These are phyloP conservation scores for Tyto alba DNA, from an alignment of 2,113 vertebrate species.

Conservation along the genomic window DNA sequence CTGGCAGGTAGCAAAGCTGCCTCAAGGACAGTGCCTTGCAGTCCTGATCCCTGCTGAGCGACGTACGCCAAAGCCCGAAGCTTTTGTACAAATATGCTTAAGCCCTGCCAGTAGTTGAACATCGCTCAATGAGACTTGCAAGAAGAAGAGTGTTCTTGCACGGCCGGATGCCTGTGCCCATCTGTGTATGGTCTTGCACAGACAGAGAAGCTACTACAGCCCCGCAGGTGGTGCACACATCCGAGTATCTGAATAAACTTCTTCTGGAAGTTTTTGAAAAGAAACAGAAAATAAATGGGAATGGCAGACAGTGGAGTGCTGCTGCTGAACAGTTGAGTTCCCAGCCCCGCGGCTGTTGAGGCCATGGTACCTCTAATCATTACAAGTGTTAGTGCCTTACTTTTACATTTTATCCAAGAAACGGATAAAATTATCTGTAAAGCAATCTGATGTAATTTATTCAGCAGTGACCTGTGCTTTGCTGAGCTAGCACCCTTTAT, in stretches of 20 bases:
- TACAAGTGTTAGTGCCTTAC: background rate
- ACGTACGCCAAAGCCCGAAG: fast-evolving
- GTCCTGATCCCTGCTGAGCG: background rate
- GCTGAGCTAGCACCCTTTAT: background rate
- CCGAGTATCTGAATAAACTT: background rate
- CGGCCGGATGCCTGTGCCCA: fast-evolving
- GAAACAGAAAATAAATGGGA: background rate
- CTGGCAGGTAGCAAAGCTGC: background rate
- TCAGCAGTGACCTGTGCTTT: background rate
- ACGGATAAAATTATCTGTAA: background rate
- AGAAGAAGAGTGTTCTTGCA: too few relatives aligned
- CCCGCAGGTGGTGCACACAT: fast-evolving
- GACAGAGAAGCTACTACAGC: background rate
- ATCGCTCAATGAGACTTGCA: background rate
- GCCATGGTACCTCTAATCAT: background rate
- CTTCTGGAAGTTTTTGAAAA: background rate
- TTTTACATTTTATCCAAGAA: background rate
- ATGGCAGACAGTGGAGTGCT: background rate
- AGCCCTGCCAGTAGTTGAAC: background rate
- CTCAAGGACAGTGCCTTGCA: too few relatives aligned
- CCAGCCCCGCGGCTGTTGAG: background rate
- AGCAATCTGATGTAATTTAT: background rate
- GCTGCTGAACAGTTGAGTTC: background rate
- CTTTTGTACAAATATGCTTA: background rate
- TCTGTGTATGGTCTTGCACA: fast-evolving